Conservation (phyloP, 2,113 vertebrate genomes). For the Cervus canadensis region DNA sequence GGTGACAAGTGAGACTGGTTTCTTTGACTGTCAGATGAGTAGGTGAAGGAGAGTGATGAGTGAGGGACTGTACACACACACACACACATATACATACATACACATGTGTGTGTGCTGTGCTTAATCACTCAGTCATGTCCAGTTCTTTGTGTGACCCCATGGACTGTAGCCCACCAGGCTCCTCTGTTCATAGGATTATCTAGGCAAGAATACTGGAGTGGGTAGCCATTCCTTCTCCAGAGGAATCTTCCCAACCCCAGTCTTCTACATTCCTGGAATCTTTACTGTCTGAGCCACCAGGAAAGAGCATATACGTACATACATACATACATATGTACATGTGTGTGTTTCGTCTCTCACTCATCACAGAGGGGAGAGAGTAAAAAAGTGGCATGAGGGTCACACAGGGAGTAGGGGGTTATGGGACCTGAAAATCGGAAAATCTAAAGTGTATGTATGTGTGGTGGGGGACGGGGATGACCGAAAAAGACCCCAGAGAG, state of each 20-base stretch:
- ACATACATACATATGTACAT: not conserved
- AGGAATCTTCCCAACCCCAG: not conserved
- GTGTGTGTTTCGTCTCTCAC: not conserved
- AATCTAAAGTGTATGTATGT: not conserved
- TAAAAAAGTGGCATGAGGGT: not conserved
- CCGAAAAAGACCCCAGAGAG: not conserved
- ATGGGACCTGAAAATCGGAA: not conserved
- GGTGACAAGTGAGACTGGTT: not conserved
- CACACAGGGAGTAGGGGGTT: not conserved
- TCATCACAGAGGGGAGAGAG: not conserved
- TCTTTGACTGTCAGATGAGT: not conserved
- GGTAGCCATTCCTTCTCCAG: not conserved
- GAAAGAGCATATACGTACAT: accelerated
- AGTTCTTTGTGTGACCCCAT: not conserved
- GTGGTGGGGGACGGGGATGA: not conserved
- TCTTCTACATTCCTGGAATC: not conserved
- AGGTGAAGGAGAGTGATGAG: no score
- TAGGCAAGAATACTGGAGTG: not conserved
- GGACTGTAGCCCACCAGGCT: not conserved
- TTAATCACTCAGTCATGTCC: not conserved
- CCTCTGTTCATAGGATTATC: not conserved
- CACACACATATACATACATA: not conserved
- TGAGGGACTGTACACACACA: no score
- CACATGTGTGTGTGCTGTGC: not conserved
- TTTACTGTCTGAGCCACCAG: accelerated